Evolutionary conservation across 2,113 vertebrate genomes (phyloP), one percentile per base, ranked within the genome.

Genomic region (Cochlearius cochlearius): DNA sequence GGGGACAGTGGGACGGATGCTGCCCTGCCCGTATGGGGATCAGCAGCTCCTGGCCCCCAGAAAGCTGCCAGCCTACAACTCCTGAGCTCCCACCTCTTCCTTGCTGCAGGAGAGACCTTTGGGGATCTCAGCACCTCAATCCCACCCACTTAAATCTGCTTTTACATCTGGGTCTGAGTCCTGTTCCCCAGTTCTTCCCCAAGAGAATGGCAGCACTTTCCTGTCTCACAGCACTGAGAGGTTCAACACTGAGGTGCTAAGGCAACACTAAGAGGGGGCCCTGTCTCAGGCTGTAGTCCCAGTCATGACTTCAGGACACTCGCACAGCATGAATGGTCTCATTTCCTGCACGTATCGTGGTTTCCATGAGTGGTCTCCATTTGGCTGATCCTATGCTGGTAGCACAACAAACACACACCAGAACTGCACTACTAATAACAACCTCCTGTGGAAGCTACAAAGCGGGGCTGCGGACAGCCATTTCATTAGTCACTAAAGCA

Each of bases 291-390:
- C 67, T 38, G 18, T 8, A n/a, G 39, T n/a, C 39, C 45, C 36
- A 19, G 23, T 29, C 27, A 41, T 52, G 22, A 43, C n/a, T 25
- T 71, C 64, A 43, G 71, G 45, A 53, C 38, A 41, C 9, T 41
- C 19, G 64, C n/a, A 27, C 32, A 27, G 36, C 0, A 0, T 7
- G 23, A 76, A n/a, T 9, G 34, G 25, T 20, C 36, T 72, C 36
- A 15, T 34, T 72, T 58, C 41, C 58, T 66, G 16, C 41, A 27
- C 0, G 1, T 55, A 50, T 26, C 3, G 0, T 1, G 0, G 15
- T 67, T 60, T 56, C 41, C 60, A 20, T 43, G 30, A 47, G 38
- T 7, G 39, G 15, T 26, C 43, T 64, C 63, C 30, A 26, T n/a
- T 41, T 2, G 3, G 10, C 43, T 71, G 71, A 29, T 30, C 32